A percentile compares a stretch with the other conserved stretches of the same genome.
Evolutionary conservation across 2,797 vertebrate species (phyloP).

Genomic region (Numenius phaeopus): DNA sequence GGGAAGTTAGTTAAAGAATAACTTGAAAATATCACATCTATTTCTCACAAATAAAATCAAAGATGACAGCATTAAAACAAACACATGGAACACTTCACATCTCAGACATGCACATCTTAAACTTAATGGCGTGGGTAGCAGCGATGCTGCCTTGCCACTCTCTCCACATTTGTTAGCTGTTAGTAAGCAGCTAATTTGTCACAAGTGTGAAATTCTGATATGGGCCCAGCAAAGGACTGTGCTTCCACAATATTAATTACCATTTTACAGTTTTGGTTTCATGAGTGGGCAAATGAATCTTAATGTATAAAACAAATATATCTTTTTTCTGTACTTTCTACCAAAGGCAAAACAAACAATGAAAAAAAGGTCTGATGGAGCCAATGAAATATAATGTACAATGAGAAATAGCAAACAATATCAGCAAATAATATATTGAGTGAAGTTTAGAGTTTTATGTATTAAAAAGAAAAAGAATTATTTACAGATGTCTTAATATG

Average conservation of each 20-base stretch:
- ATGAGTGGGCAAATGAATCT: neutral
- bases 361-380: neutral
- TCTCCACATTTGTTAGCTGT: neutral
- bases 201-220: neutral
- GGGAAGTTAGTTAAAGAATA: neutral
- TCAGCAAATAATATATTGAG: neutral
- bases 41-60: conserved; percentile 14
- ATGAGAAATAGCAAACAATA: neutral
- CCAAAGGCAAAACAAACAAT: neutral
- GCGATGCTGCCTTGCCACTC: neutral
- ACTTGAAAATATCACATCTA: neutral
- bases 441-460: neutral
- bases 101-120: neutral
- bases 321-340: neutral
- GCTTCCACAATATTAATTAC: neutral
- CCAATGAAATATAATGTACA: neutral
- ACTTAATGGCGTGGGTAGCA: neutral
- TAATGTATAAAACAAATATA: neutral
- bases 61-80: conserved; percentile 21
- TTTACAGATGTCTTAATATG: neutral
- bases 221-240: neutral
- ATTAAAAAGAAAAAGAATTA: neutral
- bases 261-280: neutral
- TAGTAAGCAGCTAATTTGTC: neutral
- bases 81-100: neutral